Evolutionary conservation across 2,113 vertebrate species (phyloP).

Genomic region (Paramisgurnus dabryanus): DNA sequence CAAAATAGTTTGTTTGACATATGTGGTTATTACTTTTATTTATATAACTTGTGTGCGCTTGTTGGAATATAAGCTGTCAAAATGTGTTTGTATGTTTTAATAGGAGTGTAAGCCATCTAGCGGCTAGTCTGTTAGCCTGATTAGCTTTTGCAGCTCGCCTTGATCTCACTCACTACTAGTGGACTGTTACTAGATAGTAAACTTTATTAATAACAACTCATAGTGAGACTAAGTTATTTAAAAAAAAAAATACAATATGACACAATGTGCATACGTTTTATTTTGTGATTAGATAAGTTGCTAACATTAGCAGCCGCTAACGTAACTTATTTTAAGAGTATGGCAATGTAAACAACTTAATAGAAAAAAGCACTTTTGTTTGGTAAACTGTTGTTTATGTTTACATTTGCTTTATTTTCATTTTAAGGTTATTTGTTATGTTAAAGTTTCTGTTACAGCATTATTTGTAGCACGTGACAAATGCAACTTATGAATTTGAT

Average conservation of each 20-base stretch:
- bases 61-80: slow-evolving; percentile 1
- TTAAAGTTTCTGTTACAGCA: background rate
- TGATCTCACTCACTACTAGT: background rate
- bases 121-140: slow-evolving; percentile 11
- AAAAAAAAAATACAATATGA: too few relatives aligned
- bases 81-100: background rate
- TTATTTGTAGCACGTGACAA: background rate
- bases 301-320: background rate
- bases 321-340: background rate
- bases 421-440: background rate
- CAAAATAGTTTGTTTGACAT: background rate
- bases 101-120: slow-evolving; percentile 5
- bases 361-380: too few relatives aligned
- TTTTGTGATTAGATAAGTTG: background rate
- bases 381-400: too few relatives aligned
- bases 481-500: background rate
- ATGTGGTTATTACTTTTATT: background rate
- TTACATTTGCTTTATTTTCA: background rate
- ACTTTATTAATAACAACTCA: too few relatives aligned
- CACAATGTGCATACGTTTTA: too few relatives aligned
- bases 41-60: background rate
- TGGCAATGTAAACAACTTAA: background rate
- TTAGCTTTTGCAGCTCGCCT: slow-evolving; percentile 12
- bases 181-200: background rate
- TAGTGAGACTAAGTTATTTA: too few relatives aligned